Evolutionary conservation across 2,113 vertebrate genomes (phyloP).

Genomic region (Balaenoptera acutorostrata): DNA sequence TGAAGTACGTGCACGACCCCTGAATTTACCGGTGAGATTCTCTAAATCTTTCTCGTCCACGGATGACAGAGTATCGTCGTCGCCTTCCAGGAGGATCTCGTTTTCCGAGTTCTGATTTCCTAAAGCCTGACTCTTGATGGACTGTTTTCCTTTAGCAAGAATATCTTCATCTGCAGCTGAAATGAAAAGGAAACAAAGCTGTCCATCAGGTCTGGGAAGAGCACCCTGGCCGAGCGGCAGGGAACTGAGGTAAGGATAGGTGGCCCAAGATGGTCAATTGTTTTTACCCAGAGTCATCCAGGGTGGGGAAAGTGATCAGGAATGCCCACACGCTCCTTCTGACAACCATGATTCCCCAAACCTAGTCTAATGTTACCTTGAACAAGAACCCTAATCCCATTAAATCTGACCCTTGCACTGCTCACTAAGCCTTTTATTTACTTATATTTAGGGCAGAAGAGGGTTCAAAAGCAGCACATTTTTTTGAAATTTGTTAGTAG

Average conservation of each 20-base stretch:
- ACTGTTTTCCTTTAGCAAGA: constrained; percentile 93
- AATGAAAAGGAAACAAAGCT: constrained; percentile 74
- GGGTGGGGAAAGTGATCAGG: neutral
- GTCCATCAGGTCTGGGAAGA: constrained; percentile 60
- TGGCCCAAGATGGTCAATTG: constrained; percentile 4
- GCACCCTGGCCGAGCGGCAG: constrained; percentile 31
- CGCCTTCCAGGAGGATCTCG: constrained; percentile 90
- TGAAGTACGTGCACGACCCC: constrained; percentile 50
- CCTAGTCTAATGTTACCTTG: constrained; percentile 58
- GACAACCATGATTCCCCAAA: constrained; percentile 55
- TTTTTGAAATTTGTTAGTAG: neutral
- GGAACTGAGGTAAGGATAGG: constrained; percentile 47
- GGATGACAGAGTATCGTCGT: constrained; percentile 95
- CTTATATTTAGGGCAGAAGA: constrained; percentile 41
- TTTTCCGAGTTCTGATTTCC: constrained; percentile 95
- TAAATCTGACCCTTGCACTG: constrained; percentile 59
- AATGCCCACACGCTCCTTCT: neutral
- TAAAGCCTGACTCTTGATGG: constrained; percentile 92
- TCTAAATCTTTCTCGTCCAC: constrained; percentile 98
- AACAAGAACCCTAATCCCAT: constrained; percentile 73
- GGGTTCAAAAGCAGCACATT: constrained; percentile 36
- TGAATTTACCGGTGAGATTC: constrained; percentile 90
- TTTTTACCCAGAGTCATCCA: neutral
- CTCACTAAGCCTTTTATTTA: constrained; percentile 62
- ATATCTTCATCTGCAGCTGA: constrained; percentile 93